Percentiles rank a stretch among this genome's conserved stretches.
Conservation (phyloP, 2,797 vertebrate species). For the Diceros bicornis region DNA sequence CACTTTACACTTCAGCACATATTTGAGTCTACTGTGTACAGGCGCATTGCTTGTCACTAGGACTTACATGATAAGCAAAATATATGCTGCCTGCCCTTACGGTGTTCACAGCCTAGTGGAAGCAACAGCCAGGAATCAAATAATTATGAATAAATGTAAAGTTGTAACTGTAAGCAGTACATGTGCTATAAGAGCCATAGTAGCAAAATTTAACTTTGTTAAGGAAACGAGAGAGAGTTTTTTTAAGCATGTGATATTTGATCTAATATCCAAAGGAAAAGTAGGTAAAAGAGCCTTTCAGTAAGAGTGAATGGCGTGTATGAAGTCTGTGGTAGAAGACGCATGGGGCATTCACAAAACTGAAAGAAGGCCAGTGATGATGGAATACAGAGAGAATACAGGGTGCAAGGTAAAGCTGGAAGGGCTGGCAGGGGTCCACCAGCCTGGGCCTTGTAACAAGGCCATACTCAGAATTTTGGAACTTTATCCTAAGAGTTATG, state of each 20-base stretch:
- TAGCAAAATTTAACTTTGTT: neutral
- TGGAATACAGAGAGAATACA: neutral
- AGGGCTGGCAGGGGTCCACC: neutral
- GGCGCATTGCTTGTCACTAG: neutral
- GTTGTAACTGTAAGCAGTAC: neutral
- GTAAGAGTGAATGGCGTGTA: neutral
- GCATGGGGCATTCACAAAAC: neutral
- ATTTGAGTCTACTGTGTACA: neutral
- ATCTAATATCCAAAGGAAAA: neutral
- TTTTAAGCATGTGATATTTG: neutral
- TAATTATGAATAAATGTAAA: slow-evolving; percentile 23
- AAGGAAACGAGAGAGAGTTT: neutral
- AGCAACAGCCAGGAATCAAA: neutral
- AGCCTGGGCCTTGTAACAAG: neutral
- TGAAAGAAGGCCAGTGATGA: neutral
- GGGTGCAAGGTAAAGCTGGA: neutral
- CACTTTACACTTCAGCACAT: neutral
- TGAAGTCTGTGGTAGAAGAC: neutral
- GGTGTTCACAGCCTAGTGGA: neutral
- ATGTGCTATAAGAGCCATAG: neutral
- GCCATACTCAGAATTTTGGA: neutral
- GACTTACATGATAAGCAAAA: slow-evolving; percentile 20
- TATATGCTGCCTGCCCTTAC: neutral
- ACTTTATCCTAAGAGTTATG: neutral
- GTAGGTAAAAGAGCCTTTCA: neutral